phyloP scores from a whole-genome alignment of 2,113 vertebrate species.

The Romanogobio albipinnatus region DNA sequence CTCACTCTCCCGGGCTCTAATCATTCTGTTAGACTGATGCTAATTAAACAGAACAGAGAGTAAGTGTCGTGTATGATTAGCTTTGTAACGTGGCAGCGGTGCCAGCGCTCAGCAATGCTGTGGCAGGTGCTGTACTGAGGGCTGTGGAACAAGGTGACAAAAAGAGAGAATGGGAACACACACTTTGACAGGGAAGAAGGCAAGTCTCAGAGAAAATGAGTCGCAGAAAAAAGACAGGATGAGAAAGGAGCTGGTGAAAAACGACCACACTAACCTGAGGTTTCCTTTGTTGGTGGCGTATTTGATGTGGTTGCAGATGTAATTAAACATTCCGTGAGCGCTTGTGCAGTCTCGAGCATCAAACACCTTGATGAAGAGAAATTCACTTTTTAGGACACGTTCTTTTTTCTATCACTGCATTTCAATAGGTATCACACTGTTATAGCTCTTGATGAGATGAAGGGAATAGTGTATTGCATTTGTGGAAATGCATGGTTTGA shows the following conservation, averaged over 20 bases:
- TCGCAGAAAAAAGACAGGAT: conserved; percentile 24
- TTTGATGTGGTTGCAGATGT: conserved; percentile 98
- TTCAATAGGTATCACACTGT: not conserved
- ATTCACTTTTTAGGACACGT: conserved; percentile 23
- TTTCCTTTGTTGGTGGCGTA: conserved; percentile 99
- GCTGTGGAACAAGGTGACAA: conserved; percentile 48
- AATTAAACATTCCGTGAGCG: conserved; percentile 98
- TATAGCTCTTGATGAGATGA: not conserved
- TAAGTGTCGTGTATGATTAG: conserved; percentile 55
- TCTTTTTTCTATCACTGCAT: not conserved
- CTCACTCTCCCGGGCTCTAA: conserved; percentile 37
- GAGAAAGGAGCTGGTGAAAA: conserved; percentile 13
- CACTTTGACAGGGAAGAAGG: conserved; percentile 54
- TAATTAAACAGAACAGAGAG: conserved; percentile 56
- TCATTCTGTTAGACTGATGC: conserved; percentile 41
- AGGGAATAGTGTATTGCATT: not conserved
- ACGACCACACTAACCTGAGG: conserved; percentile 83
- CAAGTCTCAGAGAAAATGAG: conserved; percentile 52
- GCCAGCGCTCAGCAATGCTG: not conserved
- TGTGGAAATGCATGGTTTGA: not conserved
- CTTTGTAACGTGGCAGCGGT: conserved; percentile 16
- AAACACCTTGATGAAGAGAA: conserved; percentile 82
- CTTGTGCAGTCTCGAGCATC: conserved; percentile 97
- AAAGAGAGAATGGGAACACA: conserved; percentile 48
- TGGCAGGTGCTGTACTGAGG: conserved; percentile 50